Evolutionary conservation across 2,113 vertebrate species (phyloP).

Genomic region (Notarius lentiginosus): DNA sequence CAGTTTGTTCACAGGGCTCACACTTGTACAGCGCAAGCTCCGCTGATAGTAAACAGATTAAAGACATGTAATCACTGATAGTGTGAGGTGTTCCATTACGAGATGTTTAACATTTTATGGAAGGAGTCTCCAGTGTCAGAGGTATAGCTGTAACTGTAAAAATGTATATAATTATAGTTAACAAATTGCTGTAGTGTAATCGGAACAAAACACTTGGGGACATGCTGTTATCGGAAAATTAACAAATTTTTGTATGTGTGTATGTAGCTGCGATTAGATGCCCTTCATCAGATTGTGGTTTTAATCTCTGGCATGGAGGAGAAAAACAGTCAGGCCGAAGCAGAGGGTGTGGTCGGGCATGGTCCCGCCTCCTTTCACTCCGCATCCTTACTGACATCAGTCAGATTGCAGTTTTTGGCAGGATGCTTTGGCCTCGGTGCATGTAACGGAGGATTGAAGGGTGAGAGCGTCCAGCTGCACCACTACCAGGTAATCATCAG

Average conservation of each 20-base stretch:
- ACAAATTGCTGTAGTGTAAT: not conserved
- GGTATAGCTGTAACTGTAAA: not conserved
- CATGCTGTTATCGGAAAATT: not conserved
- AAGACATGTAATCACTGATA: no score
- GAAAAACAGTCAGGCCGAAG: slow-evolving; percentile 78
- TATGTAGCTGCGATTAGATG: slow-evolving; percentile 87
- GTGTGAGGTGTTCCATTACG: not conserved
- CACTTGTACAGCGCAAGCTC: no score
- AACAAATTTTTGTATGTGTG: slow-evolving; percentile 42
- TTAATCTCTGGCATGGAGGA: slow-evolving; percentile 97
- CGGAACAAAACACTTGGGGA: not conserved
- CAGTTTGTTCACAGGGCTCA: not conserved
- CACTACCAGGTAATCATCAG: slow-evolving; percentile 87
- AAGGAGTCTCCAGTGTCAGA: not conserved
- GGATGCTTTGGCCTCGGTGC: slow-evolving; percentile 94
- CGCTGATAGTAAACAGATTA: no score
- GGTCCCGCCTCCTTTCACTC: slow-evolving; percentile 81
- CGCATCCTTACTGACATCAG: slow-evolving; percentile 89
- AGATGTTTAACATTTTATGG: not conserved
- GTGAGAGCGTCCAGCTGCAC: slow-evolving; percentile 89
- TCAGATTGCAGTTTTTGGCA: slow-evolving; percentile 92
- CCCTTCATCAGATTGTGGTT: slow-evolving; percentile 94
- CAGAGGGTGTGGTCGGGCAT: slow-evolving; percentile 62
- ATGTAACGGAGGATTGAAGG: slow-evolving; percentile 80
- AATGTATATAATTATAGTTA: no score